Base-by-base conservation (phyloP, 2,797 vertebrate species). In the Pseudomugil tenellus region DNA sequence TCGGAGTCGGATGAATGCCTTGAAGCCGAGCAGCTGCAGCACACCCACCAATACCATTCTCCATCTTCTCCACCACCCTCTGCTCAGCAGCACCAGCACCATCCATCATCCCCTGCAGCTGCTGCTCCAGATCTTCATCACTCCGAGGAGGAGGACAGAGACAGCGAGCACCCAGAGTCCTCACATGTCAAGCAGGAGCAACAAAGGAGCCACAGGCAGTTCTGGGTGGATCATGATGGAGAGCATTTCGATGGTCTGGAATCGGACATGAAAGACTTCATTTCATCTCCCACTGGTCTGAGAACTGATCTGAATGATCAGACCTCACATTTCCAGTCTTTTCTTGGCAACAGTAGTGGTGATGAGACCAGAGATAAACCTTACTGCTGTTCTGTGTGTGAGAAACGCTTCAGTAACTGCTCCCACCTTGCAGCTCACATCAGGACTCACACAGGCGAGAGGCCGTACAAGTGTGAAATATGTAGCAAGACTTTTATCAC, bases 401-500 rank as follows among this genome's bases (percentile, higher is more conserved):
- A 91, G 1, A 92, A 93, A 57, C 87, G 90, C 13, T 93, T 93
- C 70, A 89, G 79, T 12, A 92, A 91, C 76, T 91, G 90, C 51
- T 91, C 90, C 35, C 90, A 91, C 81, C 87, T 93, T 1, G 84
- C 89, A 0, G 92, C 89, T 23, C 92, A 93, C 60, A 91, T 92
- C 76, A 77, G 92, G 87, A 93, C 89, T 0, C 92, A 92, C 87
- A 93, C 92, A 0, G 92, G 92, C 5, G 91, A 93, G 53, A 84
- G 91, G 60, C 92, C 92, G 0, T 92, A 91, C 84, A 83, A 82
- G 17, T 93, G 92, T 67, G 90, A 92, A 1, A 84, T 89, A 17
- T 93, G 92, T 76, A 81, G 86, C 8, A 93, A 93, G 85, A 86
- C 81, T 3, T 93, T 93, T 12, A 81, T 91, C 81, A 93, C 92